These are phyloP conservation scores for Agrochola litura DNA, from an alignment of 2,888 invertebrate genomes.

Conservation along the genomic window DNA sequence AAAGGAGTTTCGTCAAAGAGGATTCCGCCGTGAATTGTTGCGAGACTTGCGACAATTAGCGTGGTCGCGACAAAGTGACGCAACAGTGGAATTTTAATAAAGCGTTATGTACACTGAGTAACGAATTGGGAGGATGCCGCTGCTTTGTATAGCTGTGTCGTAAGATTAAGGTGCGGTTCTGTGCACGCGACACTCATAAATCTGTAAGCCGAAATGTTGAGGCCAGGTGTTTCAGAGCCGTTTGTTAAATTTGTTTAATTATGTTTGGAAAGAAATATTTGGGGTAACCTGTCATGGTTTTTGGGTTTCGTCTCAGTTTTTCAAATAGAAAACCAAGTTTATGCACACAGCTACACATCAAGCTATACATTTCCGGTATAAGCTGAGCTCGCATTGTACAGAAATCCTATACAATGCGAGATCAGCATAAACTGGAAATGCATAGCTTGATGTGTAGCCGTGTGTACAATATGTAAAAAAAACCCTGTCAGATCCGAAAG, in stretches of 20 bases:
- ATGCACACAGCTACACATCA: too few relatives aligned
- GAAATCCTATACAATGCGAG: too few relatives aligned
- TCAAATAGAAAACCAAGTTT: neutral
- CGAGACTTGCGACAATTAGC: slow-evolving; percentile 69
- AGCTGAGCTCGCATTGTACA: too few relatives aligned
- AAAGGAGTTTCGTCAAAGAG: slow-evolving; percentile 65
- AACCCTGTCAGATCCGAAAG: too few relatives aligned
- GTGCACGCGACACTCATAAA: slow-evolving; percentile 64
- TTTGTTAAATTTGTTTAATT: slow-evolving; percentile 53
- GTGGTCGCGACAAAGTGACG: slow-evolving; percentile 63
- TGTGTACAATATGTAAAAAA: too few relatives aligned
- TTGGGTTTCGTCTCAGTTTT: neutral
- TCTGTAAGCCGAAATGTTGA: slow-evolving; percentile 53
- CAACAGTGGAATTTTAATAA: slow-evolving; percentile 72
- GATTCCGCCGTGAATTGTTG: slow-evolving; percentile 68
- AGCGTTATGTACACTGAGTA: slow-evolving; percentile 59
- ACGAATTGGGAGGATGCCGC: slow-evolving; percentile 53
- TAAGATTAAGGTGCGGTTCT: slow-evolving; percentile 63
- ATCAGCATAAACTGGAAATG: too few relatives aligned
- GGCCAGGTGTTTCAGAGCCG: slow-evolving; percentile 50
- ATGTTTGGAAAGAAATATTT: slow-evolving; percentile 34
- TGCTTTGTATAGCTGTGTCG: slow-evolving; percentile 30
- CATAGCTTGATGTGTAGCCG: too few relatives aligned
- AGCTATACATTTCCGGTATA: too few relatives aligned
- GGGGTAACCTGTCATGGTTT: neutral